Evolutionary conservation across 2,888 invertebrate genomes (phyloP).

Genomic region (Podabrus alpinus): DNA sequence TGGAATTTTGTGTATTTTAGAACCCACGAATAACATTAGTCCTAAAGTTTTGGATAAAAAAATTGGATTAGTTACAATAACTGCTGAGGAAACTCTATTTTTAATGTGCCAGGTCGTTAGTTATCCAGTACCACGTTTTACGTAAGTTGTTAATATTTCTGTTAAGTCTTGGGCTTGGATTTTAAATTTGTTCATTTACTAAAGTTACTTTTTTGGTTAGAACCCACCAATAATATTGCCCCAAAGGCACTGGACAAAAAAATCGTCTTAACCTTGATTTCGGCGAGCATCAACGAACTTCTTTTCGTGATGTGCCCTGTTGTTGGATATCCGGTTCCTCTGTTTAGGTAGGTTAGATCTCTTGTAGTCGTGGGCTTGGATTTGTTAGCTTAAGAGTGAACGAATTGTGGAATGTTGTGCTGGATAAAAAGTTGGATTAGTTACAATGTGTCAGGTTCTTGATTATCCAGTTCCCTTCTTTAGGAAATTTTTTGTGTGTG

Average conservation of each 20-base stretch:
- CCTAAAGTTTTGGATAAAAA: slow-evolving; percentile 60
- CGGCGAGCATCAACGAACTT: slow-evolving; percentile 44
- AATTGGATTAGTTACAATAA: slow-evolving; percentile 57
- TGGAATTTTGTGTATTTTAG: slow-evolving; percentile 55
- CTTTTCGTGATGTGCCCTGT: slow-evolving; percentile 71
- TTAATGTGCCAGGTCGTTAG: slow-evolving; percentile 72
- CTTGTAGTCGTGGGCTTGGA: not conserved
- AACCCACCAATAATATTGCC: slow-evolving; percentile 68
- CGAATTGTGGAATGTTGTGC: not conserved
- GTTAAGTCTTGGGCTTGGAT: slow-evolving; percentile 14
- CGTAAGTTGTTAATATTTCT: slow-evolving; percentile 57
- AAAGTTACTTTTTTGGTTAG: slow-evolving; percentile 53
- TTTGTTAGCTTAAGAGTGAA: not conserved
- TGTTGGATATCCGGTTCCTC: slow-evolving; percentile 71
- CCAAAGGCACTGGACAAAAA: slow-evolving; percentile 59
- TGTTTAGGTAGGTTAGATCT: slow-evolving; percentile 68
- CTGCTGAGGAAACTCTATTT: slow-evolving; percentile 57
- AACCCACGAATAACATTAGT: slow-evolving; percentile 70
- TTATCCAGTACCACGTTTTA: slow-evolving; percentile 71
- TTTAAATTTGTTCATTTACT: slow-evolving; percentile 8
- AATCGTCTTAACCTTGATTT: slow-evolving; percentile 52
- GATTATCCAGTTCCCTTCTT: slow-evolving; percentile 71
- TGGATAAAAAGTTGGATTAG: slow-evolving; percentile 59
- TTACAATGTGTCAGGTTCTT: no score
- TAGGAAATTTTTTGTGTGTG: slow-evolving; percentile 60